phyloP scores from a whole-genome alignment of 2,888 invertebrate genomes.

The Oeneis ivallda region DNA sequence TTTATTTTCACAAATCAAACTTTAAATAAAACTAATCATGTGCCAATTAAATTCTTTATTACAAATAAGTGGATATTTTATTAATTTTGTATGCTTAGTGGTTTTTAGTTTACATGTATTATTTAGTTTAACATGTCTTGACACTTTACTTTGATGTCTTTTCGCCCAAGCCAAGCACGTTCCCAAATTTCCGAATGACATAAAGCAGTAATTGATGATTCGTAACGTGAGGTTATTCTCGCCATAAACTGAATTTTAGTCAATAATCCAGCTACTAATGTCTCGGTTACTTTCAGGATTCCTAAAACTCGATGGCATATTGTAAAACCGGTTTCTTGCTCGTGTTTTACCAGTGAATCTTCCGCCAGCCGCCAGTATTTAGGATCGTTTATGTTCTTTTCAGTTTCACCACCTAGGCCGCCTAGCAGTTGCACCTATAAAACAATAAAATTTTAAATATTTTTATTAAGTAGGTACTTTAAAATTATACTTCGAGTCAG shows the following conservation, averaged over 20 bases:
- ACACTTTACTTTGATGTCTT: conserved; percentile 14
- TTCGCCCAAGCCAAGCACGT: background rate
- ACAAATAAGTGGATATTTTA: background rate
- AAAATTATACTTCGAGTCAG: too few species aligned
- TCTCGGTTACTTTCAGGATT: conserved; percentile 7
- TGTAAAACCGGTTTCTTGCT: background rate
- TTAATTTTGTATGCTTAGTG: too few species aligned
- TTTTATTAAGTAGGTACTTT: too few species aligned
- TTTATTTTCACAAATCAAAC: too few species aligned
- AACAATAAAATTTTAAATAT: background rate
- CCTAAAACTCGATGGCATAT: background rate
- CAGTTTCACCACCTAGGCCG: background rate
- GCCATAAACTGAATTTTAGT: conserved; percentile 15
- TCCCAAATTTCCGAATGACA: conserved; percentile 16
- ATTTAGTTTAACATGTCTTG: too few species aligned
- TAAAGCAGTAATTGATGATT: too few species aligned
- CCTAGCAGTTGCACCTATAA: background rate
- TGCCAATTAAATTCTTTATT: background rate
- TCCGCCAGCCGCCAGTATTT: conserved; percentile 7
- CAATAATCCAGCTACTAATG: conserved; percentile 11
- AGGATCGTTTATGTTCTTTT: conserved; percentile 3
- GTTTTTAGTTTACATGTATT: too few species aligned
- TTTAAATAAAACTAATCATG: too few species aligned
- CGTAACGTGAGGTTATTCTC: background rate
- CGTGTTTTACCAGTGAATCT: conserved; percentile 15